Base-by-base conservation (phyloP, 2,113 vertebrate genomes). In the Xerus inauris region DNA sequence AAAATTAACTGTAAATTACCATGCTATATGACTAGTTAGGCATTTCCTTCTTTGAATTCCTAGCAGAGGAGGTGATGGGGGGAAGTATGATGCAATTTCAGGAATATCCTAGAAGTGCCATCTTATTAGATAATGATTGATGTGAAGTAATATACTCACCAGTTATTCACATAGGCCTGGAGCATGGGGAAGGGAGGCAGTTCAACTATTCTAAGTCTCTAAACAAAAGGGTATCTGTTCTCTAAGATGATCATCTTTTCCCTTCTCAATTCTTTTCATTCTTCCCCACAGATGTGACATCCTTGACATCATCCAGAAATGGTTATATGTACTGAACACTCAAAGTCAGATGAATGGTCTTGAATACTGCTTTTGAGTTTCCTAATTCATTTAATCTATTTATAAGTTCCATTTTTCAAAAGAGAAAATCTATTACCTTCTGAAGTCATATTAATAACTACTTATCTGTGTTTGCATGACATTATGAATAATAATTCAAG, bases 371-470 rank as follows among this genome's bases (percentile, higher is more conserved):
- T 91, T 97, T 95, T 95, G 87, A 94, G 96, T 94, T 35, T 28
- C 1, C 22, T 96, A 87, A 30, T 97, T 93, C 73, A 91, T 81
- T 71, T 87, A 91, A 83, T 96, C 91, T 98, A 96, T 97, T 98
- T 97, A 91, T 94, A 95, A 83, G 62, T 65, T 92, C 54, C 92
- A 40, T 87, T 94, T 94, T 98, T 26, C 32, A 93, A 97, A 89
- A 42, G 47, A 86, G 87, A 35, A 96, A 95, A 96, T 89, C 42
- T 91, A 95, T n/a, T 96, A 87, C 38, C 73, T 94, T 94, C 62
- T 94, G 97, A 98, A 97, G 94, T 89, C 69, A 62, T 87, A 96
- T 90, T 95, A 94, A 93, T 94, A 97, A 95, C 69, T 97, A 77
- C 69, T 92, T 96, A 89, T 95, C 79, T 96, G 26, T 94, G 67